A percentile compares a stretch with the other conserved stretches of the same genome.
These are phyloP conservation scores for Scotopteryx bipunctaria DNA, from an alignment of 2,888 invertebrate species.

Conservation along the genomic window DNA sequence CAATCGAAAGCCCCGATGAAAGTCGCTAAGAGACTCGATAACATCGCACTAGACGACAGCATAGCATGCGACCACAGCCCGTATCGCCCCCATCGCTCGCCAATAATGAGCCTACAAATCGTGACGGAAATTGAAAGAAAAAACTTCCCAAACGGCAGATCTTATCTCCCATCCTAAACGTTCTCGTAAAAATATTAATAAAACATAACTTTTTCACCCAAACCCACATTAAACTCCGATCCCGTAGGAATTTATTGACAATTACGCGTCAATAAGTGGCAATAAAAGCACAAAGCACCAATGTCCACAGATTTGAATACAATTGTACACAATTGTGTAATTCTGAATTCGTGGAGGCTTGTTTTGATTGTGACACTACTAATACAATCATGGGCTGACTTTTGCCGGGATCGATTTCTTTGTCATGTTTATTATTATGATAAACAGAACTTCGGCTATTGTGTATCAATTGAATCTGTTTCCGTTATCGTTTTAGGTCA, in stretches of 20 bases:
- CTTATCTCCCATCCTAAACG: slow-evolving; percentile 79
- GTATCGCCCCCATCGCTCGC: slow-evolving; percentile 80
- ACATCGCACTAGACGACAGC: slow-evolving; percentile 70
- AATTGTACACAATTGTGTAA: slow-evolving; percentile 82
- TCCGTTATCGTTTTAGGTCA: slow-evolving; percentile 59
- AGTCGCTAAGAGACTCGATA: slow-evolving; percentile 78
- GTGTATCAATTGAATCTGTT: slow-evolving; percentile 66
- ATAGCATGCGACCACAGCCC: slow-evolving; percentile 78
- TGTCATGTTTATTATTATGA: slow-evolving; percentile 72
- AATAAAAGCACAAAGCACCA: slow-evolving; percentile 81
- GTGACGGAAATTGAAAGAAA: slow-evolving; percentile 83
- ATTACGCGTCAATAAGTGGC: slow-evolving; percentile 82
- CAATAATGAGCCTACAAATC: slow-evolving; percentile 82
- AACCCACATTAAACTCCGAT: slow-evolving; percentile 82
- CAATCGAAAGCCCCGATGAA: slow-evolving; percentile 77
- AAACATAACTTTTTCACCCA: slow-evolving; percentile 83
- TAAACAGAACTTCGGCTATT: slow-evolving; percentile 71
- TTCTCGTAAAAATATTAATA: slow-evolving; percentile 84
- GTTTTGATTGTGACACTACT: slow-evolving; percentile 75
- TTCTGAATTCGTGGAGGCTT: slow-evolving; percentile 80
- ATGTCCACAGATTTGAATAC: slow-evolving; percentile 83
- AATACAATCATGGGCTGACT: slow-evolving; percentile 78
- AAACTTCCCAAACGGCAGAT: slow-evolving; percentile 80
- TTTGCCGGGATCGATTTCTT: slow-evolving; percentile 70
- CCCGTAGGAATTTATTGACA: slow-evolving; percentile 83